Percentiles rank a stretch among this genome's conserved stretches.
phyloP scores from a whole-genome alignment of 2,113 vertebrate species.

The Paradisaea rubra region DNA sequence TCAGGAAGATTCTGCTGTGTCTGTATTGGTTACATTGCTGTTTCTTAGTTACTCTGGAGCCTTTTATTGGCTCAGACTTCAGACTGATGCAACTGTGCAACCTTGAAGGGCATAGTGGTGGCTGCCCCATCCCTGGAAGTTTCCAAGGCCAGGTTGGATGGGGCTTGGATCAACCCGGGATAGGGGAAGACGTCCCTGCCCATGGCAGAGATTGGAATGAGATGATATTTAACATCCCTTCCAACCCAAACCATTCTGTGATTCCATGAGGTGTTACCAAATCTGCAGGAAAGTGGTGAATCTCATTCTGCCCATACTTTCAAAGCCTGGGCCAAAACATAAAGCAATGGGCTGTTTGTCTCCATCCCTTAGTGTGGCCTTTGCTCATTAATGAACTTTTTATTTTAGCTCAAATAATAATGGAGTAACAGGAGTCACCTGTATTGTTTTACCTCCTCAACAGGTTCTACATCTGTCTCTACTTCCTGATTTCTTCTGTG shows the following conservation, averaged over 20 bases:
- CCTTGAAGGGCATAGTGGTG: background rate
- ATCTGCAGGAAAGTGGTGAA: background rate
- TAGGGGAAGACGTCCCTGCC: background rate
- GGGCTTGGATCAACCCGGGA: background rate
- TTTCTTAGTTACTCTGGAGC: background rate
- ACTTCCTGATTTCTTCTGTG: background rate
- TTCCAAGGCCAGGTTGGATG: background rate
- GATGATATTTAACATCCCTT: background rate
- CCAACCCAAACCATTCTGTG: background rate
- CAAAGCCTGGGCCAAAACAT: background rate
- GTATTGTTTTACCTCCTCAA: background rate
- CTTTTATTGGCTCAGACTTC: background rate
- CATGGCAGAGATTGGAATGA: background rate
- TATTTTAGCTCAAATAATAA: background rate
- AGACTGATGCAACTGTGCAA: background rate
- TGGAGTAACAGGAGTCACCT: background rate
- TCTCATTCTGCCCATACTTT: background rate
- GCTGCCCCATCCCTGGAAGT: background rate
- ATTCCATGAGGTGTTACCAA: background rate
- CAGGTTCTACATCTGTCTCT: background rate
- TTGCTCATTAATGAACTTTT: background rate
- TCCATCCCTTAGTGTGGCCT: background rate
- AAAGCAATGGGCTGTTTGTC: background rate
- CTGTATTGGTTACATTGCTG: background rate
- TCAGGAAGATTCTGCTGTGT: background rate